phyloP scores from a whole-genome alignment of 2,797 vertebrate species.

The Semotilus atromaculatus region DNA sequence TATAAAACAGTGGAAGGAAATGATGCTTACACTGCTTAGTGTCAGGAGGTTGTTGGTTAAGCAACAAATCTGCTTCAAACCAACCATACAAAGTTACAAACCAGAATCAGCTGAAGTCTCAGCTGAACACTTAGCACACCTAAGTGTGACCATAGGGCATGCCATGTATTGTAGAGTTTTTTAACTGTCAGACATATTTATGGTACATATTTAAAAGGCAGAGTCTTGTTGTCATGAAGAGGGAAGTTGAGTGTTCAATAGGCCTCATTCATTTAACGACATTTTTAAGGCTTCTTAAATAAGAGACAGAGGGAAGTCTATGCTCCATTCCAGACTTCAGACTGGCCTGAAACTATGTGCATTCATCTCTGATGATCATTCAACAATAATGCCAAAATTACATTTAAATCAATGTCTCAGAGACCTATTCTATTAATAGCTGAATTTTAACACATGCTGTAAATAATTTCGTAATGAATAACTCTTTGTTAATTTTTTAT shows the following conservation, averaged over 20 bases:
- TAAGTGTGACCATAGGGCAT: not conserved
- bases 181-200: not conserved
- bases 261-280: conserved; percentile 44
- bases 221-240: conserved; percentile 34
- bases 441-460: not conserved
- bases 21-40: not conserved
- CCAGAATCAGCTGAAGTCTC: not conserved
- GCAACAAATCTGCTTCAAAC: conserved; percentile 5
- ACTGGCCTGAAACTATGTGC: conserved; percentile 20
- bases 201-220: conserved; percentile 25
- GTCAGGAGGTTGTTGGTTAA: not conserved
- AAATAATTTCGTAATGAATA: not conserved
- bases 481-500: not conserved
- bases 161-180: not conserved
- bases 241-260: conserved; percentile 35
- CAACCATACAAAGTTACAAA: not conserved
- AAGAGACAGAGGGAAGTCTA: conserved; percentile 38
- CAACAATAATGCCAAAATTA: conserved; percentile 5
- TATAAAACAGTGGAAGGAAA: not conserved
- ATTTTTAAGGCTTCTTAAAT: conserved; percentile 33
- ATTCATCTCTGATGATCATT: not conserved
- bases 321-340: conserved; percentile 36
- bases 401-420: not conserved
- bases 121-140: not conserved
- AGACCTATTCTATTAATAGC: not conserved